phyloP scores from a whole-genome alignment of 2,888 invertebrate species.

The Lysandra coridon region DNA sequence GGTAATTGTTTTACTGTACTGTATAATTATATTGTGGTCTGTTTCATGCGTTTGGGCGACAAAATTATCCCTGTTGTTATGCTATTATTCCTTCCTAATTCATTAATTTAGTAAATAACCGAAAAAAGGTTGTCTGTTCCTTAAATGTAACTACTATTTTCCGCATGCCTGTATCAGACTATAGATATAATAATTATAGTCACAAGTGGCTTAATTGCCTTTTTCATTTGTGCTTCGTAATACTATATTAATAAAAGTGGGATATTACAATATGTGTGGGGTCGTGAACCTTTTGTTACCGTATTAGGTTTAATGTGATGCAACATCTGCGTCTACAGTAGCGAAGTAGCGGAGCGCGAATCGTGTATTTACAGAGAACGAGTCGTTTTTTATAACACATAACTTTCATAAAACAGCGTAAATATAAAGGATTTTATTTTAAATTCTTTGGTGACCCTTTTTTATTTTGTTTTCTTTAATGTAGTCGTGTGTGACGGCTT shows the following conservation, averaged over 20 bases:
- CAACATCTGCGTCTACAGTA: conserved; percentile 25
- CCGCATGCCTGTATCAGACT: background rate
- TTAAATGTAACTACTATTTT: background rate
- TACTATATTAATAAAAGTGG: conserved; percentile 1
- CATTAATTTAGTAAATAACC: background rate
- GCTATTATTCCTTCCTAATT: too few species aligned
- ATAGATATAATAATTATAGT: background rate
- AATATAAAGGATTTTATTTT: background rate
- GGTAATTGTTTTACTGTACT: too few species aligned
- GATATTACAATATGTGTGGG: background rate
- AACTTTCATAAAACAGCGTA: background rate
- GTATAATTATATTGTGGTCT: too few species aligned
- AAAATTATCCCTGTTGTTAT: too few species aligned
- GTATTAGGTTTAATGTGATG: conserved; percentile 22
- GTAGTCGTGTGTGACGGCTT: background rate
- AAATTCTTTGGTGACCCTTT: background rate
- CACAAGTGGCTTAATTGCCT: background rate
- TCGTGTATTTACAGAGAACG: background rate
- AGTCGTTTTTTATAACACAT: conserved; percentile 7
- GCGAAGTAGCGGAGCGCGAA: conserved; percentile 12
- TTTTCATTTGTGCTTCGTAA: background rate
- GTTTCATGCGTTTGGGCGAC: too few species aligned
- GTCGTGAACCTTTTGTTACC: conserved; percentile 19
- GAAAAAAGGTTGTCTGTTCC: background rate
- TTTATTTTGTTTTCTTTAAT: background rate